Conservation (phyloP, 2,888 invertebrate genomes). For the Gymnocheta viridis region DNA sequence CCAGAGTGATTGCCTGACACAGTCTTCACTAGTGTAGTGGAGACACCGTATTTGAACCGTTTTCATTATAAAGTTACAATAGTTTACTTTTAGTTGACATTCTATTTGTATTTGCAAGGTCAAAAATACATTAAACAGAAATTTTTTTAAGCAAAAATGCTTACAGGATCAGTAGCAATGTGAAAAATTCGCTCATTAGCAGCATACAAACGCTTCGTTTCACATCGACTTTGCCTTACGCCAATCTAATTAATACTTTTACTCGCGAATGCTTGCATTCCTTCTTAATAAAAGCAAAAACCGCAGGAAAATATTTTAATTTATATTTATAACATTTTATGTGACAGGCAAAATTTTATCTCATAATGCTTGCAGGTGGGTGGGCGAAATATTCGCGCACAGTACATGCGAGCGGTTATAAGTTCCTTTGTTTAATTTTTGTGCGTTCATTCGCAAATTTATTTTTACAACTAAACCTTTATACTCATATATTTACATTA, state of each 20-base stretch:
- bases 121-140: no score
- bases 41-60: no score
- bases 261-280: not conserved
- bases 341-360: constrained; percentile 21
- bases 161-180: no score
- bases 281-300: constrained; percentile 41
- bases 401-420: not conserved
- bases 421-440: constrained; percentile 39
- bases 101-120: no score
- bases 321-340: constrained; percentile 51
- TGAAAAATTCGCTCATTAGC: not conserved
- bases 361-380: not conserved
- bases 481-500: constrained; percentile 40
- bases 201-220: not conserved
- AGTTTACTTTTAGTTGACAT: no score
- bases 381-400: not conserved
- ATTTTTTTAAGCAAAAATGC: no score
- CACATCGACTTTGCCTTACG: not conserved
- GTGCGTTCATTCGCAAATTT: constrained; percentile 36
- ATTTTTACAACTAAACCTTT: constrained; percentile 31
- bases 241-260: not conserved
- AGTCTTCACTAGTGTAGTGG: no score
- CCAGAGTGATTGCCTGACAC: no score
- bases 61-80: no score
- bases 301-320: constrained; percentile 27